Evolutionary conservation across 1,140 invertebrate species (phyloP).

Genomic region (Trypoxylus dichotomus): DNA sequence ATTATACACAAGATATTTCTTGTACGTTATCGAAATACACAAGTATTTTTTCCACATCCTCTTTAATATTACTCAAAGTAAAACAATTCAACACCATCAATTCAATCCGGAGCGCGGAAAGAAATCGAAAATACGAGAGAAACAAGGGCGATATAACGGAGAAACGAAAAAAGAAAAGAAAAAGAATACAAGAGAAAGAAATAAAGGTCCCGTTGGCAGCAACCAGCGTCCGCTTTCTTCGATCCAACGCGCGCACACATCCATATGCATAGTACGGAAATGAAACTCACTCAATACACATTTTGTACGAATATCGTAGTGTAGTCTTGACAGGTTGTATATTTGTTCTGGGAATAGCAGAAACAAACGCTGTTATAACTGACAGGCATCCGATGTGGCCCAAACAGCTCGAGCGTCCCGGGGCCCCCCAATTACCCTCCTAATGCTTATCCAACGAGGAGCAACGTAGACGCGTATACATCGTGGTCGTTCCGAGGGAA

Average conservation of each 20-base stretch:
- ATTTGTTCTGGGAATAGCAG: slow-evolving; percentile 33
- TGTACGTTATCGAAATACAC: no score
- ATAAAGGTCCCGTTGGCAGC: neutral
- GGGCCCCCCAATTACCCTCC: slow-evolving; percentile 6
- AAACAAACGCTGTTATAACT: slow-evolving; percentile 34
- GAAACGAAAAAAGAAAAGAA: no score
- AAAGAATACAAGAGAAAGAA: no score
- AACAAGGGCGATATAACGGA: no score
- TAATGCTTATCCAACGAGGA: no score
- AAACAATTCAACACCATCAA: no score
- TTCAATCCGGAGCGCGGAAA: no score
- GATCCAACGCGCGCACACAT: neutral
- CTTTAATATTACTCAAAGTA: no score
- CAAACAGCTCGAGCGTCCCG: slow-evolving; percentile 27
- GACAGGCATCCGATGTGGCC: slow-evolving; percentile 33
- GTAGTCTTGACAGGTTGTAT: slow-evolving; percentile 35
- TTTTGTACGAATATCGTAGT: slow-evolving; percentile 31
- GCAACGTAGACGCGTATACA: no score
- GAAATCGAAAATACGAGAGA: no score
- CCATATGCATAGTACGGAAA: slow-evolving; percentile 10
- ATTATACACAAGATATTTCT: no score
- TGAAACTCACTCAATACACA: slow-evolving; percentile 31
- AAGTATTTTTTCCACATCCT: no score
- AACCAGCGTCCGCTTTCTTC: neutral
- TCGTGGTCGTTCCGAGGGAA: neutral